Base-by-base conservation (phyloP, 2,113 vertebrate genomes). In the Monarcha castaneiventris region DNA sequence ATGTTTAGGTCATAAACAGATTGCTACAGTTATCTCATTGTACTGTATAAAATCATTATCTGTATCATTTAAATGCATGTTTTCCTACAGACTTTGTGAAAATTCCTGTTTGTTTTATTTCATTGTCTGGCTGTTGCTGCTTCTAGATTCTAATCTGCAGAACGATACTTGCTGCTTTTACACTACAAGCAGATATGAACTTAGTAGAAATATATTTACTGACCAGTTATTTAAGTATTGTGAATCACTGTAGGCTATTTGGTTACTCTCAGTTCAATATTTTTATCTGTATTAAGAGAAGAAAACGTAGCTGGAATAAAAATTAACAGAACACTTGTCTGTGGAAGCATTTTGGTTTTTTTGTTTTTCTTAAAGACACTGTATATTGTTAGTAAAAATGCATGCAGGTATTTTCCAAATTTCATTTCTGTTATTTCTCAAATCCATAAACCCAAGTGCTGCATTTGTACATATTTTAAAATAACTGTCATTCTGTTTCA, bases 401-500 rank as follows among this genome's bases (percentile, higher is more conserved):
- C 33, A 32, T 39, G 25, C 35, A 35, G 32, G 7, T 69, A 29
- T 43, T 18, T 79, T 84, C 44, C 52, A 71, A 13, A 26, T 68
- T 77, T 82, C 29, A 58, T 62, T 48, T 80, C 2, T 74, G 7
- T 55, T 79, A 54, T 29, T 86, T 89, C 30, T 77, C 39, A 80
- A 32, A 69, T 81, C 41, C 6, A 3, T 25, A 72, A 75, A 5
- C 11, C 29, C 19, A 55, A 84, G 16, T 52, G 20, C 16, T 49
- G 5, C 16, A 62, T 93, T 74, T 93, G 27, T 66, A 51, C 10
- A 13, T 33, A 14, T 71, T 46, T 75, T 58, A 32, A 85, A 97
- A 67, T 78, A 67, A 86, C 72, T 33, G 22, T 84, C 21, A 80
- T 66, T 97, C 93, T 97, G 5, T 97, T 97, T 82, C 87, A 95